Base-by-base conservation (phyloP, 2,113 vertebrate genomes). In the Podarcis raffonei region DNA sequence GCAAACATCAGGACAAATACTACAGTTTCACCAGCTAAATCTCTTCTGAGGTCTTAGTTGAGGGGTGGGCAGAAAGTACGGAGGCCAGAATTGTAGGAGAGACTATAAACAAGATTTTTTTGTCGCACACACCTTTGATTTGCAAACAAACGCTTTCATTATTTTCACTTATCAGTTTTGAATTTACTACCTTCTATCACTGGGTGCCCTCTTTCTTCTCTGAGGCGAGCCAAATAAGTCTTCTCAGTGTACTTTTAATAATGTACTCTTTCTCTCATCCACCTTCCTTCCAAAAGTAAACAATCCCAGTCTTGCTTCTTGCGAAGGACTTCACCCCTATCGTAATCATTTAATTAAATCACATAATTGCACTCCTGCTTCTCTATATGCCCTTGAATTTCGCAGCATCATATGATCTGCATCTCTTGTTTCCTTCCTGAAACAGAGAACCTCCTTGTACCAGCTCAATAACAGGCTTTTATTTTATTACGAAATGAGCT, bases 341-440 rank as follows among this genome's bases (percentile, higher is more conserved):
- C 30, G 66, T 88, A 88, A 88, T 88, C 87, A 88, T 88, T 88
- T 88, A 83, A 88, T 88, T 89, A 85, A 85, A 89, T 85, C 83
- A 53, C 27, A 89, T 89, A 85, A 89, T 81, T 65, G 72, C 83
- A 89, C 39, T 62, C 77, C 53, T 65, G 77, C 32, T 80, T 81
- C 65, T 78, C 65, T n/a, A 6, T 71, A 9, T 81, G 83, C 66
- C 77, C 66, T 74, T 80, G 76, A 85, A 85, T 85, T 66, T 68
- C 75, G 39, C 16, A n/a, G 39, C 53, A 37, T 37, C 30, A 48
- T 27, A 30, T 81, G 27, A 42, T 71, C 35, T 9, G 13, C 12
- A 37, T 72, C 23, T 37, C 1, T 18, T 16, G 2, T 18, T 32
- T 22, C 23, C 18, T 30, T 66, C 57, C 57, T 76, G 57, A 81